A percentile compares a stretch with the other conserved stretches of the same genome.
Conservation (phyloP, 2,797 vertebrate species). For the Podargus strigoides region DNA sequence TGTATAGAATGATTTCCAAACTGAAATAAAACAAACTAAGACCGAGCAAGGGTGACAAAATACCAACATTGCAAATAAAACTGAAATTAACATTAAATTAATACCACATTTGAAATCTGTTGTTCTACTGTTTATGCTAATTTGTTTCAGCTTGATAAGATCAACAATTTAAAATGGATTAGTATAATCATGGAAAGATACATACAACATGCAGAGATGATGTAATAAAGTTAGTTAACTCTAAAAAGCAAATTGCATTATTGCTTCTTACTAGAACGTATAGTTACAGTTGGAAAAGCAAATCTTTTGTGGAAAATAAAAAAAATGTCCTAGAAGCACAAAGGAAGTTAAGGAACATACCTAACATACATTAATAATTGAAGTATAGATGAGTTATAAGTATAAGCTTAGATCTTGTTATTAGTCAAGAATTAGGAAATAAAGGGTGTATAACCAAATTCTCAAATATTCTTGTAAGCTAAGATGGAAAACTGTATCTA, state of each 20-base stretch:
- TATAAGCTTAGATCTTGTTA: not conserved
- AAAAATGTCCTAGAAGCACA: not conserved
- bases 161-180: not conserved
- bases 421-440: not conserved
- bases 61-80: not conserved
- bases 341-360: not conserved
- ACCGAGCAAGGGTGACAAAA: not conserved
- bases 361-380: not conserved
- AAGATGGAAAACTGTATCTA: not conserved
- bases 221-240: not conserved
- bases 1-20: not conserved
- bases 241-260: not conserved
- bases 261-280: not conserved
- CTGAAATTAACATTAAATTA: not conserved
- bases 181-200: not conserved
- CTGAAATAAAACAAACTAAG: not conserved
- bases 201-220: not conserved
- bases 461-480: not conserved
- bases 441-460: not conserved
- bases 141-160: slow-evolving; percentile 8
- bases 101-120: not conserved
- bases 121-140: not conserved
- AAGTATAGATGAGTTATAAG: not conserved
- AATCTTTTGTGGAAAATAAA: not conserved
- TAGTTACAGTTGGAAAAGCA: not conserved